Evolutionary conservation across 2,113 vertebrate genomes (phyloP), one percentile per base, ranked within the genome.

Genomic region (Holacanthus passer): DNA sequence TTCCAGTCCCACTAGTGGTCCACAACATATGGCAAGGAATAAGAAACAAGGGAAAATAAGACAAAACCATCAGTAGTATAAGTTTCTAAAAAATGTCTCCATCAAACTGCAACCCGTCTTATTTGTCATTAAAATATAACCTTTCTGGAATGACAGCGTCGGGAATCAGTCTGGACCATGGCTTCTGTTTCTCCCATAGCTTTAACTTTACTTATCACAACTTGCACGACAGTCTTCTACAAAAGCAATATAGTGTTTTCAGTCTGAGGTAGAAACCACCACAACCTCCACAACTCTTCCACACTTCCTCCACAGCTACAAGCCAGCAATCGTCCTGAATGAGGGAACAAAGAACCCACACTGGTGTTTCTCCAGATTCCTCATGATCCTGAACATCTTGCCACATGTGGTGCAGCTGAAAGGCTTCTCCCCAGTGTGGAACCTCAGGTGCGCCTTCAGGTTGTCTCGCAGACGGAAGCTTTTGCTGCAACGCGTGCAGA

Each of bases 391-490:
- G 90, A 94, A 96, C 12, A 17, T 89, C 79, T 94, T 95, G 0
- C 91, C 73, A 20, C 95, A 96, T 0, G 56, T 9, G 35, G 7
- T 1, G 66, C 95, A 96, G 50, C n/a, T 77, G 63, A 84, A 95
- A 0, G 94, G 95, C 73, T 93, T 94, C 52, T 96, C 94, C 10
- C 94, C 94, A 0, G 86, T 83, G 91, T 96, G 95, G 53, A 95
- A 95, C 71, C 94, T 88, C 83, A 94, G 56, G 52, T 96, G 95
- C 0, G 92, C 80, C 67, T 94, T 94, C 19, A 96, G 91, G 60
- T 93, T 95, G 2, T 94, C 93, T 1, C 93, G 83, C 74, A 95
- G 89, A 0, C 93, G 91, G 87, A 96, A 96, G 62, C 90, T 86
- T 68, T 96, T 96, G 50, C 79, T 71, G 22, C 95, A 96, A 39